Evolutionary conservation across 2,113 vertebrate species (phyloP), one percentile per base, ranked within the genome.

Genomic region (Nibea albiflora): DNA sequence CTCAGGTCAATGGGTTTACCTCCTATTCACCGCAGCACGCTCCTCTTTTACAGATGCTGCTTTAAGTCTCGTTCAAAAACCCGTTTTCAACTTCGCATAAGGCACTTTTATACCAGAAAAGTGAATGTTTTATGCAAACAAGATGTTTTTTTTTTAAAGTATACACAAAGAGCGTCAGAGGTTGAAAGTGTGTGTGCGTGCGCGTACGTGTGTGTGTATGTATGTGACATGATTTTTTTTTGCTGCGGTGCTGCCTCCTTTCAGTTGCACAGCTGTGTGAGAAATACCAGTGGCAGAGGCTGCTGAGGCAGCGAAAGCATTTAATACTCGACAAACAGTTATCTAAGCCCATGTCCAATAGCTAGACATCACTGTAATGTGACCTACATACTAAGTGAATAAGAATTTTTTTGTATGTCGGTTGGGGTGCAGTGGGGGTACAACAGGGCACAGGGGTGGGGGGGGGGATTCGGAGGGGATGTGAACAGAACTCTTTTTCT

Each of bases 221-320:
- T 91, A 93, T 95, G 95, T 95, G 96, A 96, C 96, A 96, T 95
- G 96, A 96, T 39, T 39, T 39, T 31, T 97, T 96, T 97, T 95
- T 96, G 96, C 96, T 95, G 95, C 93, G 8, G 95, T 88, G 89
- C 94, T 95, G 96, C 93, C 96, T 96, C 97, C 95, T 97, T 98
- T 97, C 97, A 97, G 95, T 96, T 91, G 95, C 98, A 97, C 96
- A 96, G 96, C 97, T 97, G 97, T 97, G 97, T 97, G 97, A 98
- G 97, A 98, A 98, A 98, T 97, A 97, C 97, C 97, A 96, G 96
- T 95, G 94, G 94, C 95, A 95, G 96, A 96, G 95, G 95, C 95
- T 98, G 98, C 98, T 98, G 98, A 98, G 97, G 94, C 97, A 98
- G 97, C 97, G 96, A 96, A 99, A 97, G 96, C 95, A 96, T 98